Evolutionary conservation across 2,888 invertebrate genomes (phyloP).

Genomic region (Phortica magna): DNA sequence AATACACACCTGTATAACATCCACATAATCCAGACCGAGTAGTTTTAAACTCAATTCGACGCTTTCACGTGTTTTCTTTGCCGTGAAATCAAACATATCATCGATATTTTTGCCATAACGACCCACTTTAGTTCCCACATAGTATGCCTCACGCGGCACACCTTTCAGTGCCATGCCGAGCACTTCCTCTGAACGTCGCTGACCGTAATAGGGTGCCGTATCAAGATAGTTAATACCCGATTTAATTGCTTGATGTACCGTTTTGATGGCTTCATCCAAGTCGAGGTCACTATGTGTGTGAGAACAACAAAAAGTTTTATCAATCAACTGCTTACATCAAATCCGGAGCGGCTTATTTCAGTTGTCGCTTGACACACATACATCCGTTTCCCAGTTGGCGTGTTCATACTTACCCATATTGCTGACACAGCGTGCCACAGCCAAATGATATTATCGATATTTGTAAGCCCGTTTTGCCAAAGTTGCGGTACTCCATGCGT

Average conservation of each 20-base stretch:
- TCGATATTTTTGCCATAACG: conserved; percentile 86
- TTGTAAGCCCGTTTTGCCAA: conserved; percentile 85
- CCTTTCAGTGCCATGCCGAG: conserved; percentile 89
- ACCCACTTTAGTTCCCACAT: conserved; percentile 94
- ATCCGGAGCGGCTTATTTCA: neutral
- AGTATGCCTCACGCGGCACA: conserved; percentile 90
- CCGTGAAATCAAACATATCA: conserved; percentile 92
- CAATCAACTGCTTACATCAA: neutral
- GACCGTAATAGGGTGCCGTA: conserved; percentile 95
- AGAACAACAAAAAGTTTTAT: conserved; percentile 30
- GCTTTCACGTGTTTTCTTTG: conserved; percentile 85
- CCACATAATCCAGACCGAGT: conserved; percentile 89
- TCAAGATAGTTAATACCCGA: conserved; percentile 94
- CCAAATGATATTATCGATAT: conserved; percentile 87
- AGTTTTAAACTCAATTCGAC: conserved; percentile 86
- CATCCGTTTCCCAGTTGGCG: neutral
- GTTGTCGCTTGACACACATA: neutral
- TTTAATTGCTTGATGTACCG: conserved; percentile 85
- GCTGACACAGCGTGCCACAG: conserved; percentile 85
- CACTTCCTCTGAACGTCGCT: conserved; percentile 89
- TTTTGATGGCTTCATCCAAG: conserved; percentile 83
- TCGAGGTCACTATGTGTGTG: conserved; percentile 78
- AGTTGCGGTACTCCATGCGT: conserved; percentile 85
- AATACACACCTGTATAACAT: conserved; percentile 88
- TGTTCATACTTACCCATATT: conserved; percentile 81